Percentiles rank a stretch among this genome's conserved stretches.
These are phyloP conservation scores for Vulpes lagopus DNA, from an alignment of 2,113 vertebrate genomes.

Conservation along the genomic window DNA sequence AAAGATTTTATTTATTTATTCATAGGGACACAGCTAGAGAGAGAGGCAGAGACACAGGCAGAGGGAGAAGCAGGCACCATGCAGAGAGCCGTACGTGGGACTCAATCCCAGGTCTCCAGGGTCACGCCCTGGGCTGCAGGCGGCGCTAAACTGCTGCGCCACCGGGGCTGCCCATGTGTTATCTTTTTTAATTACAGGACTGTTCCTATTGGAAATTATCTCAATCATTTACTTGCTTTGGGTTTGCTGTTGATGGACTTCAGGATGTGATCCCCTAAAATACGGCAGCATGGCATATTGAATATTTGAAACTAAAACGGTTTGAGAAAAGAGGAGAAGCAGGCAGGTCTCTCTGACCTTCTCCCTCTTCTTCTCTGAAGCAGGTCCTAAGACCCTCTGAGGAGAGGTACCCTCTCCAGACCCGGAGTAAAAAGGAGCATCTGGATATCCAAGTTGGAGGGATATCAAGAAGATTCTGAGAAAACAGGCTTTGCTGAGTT, in stretches of 20 bases:
- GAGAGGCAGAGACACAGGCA: too few species aligned
- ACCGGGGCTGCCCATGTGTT: too few species aligned
- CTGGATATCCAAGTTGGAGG: neutral
- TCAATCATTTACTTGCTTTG: neutral
- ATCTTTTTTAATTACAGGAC: neutral
- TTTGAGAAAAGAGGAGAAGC: neutral
- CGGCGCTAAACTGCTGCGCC: too few species aligned
- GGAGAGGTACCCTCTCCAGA: neutral
- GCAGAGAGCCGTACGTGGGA: too few species aligned
- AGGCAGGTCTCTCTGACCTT: neutral
- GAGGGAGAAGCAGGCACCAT: too few species aligned
- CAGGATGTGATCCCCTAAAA: neutral
- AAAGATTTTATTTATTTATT: too few species aligned
- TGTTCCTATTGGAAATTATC: neutral
- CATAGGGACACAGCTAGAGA: too few species aligned
- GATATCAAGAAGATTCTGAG: neutral
- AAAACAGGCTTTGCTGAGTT: neutral
- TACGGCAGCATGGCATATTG: neutral
- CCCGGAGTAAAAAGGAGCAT: neutral
- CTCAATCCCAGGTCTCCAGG: too few species aligned
- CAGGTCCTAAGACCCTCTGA: too few species aligned
- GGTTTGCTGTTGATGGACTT: neutral
- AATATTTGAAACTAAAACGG: neutral
- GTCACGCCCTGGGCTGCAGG: too few species aligned
- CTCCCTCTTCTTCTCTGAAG: neutral